Evolutionary conservation across 1,140 invertebrate genomes (phyloP).

Genomic region (Leptopilina clavipes): DNA sequence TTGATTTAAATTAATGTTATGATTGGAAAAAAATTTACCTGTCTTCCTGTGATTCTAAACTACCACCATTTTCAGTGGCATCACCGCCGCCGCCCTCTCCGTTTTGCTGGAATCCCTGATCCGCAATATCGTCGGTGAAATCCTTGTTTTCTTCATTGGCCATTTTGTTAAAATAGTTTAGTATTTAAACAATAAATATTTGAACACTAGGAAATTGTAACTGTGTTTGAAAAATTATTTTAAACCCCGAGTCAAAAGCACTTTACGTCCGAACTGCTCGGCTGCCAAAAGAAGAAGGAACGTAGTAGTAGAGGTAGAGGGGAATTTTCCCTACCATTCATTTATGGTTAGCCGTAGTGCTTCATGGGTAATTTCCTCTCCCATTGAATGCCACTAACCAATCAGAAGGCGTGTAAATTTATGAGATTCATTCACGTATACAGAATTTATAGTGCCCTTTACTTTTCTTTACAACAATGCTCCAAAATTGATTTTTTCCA

Average conservation of each 20-base stretch:
- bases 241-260: conserved; percentile 18
- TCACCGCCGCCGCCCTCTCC: conserved; percentile 64
- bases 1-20: neutral
- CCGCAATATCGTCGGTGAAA: conserved; percentile 69
- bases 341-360: neutral
- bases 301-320: neutral
- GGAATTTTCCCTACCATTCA: neutral
- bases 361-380: conserved; percentile 30
- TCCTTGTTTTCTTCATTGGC: conserved; percentile 70
- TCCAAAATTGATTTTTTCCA: neutral
- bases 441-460: neutral
- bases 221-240: neutral
- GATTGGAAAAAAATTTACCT: conserved; percentile 59
- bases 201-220: conserved; percentile 3
- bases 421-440: neutral
- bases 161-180: conserved; percentile 54
- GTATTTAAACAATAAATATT: conserved; percentile 33
- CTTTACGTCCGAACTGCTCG: conserved; percentile 59
- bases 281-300: conserved; percentile 66
- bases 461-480: neutral
- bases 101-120: conserved; percentile 69
- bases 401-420: neutral
- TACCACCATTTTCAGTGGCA: conserved; percentile 61
- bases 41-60: conserved; percentile 67
- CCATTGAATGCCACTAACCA: neutral